These are phyloP conservation scores for Drosophila insularis DNA, from an alignment of 1,140 invertebrate species.

Conservation along the genomic window DNA sequence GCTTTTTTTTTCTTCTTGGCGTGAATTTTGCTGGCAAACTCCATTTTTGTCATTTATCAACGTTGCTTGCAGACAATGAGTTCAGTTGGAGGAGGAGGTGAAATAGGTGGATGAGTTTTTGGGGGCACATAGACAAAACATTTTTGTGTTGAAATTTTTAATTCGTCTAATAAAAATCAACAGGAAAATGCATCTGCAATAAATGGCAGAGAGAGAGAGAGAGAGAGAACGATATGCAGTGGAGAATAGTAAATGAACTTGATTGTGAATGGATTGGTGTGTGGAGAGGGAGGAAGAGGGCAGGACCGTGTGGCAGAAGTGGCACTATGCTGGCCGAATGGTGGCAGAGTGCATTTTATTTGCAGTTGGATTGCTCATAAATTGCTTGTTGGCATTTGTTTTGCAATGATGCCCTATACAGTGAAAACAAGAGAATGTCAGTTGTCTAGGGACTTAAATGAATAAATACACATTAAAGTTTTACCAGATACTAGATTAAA, in stretches of 20 bases:
- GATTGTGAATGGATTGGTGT: neutral
- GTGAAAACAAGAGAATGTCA: neutral
- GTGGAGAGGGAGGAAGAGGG: neutral
- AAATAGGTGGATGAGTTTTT: neutral
- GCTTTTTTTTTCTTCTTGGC: neutral
- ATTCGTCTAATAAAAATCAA: constrained; percentile 57
- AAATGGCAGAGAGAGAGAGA: constrained; percentile 9
- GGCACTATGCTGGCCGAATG: neutral
- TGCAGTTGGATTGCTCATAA: constrained; percentile 13
- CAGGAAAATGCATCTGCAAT: constrained; percentile 27
- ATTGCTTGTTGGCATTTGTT: constrained; percentile 22
- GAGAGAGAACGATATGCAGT: neutral
- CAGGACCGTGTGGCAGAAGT: neutral
- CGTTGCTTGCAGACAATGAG: constrained; percentile 24
- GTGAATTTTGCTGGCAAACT: constrained; percentile 60
- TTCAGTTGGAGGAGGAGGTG: neutral
- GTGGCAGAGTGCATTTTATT: constrained; percentile 33
- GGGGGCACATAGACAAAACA: constrained; percentile 30
- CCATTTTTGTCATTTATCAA: constrained; percentile 60
- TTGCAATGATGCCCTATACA: constrained; percentile 6
- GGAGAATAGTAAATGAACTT: constrained; percentile 34
- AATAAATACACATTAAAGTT: no score
- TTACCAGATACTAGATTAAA: no score
- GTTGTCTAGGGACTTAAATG: neutral
- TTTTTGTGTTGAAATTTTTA: constrained; percentile 47